phyloP scores from a whole-genome alignment of 2,113 vertebrate species.

The Boleophthalmus pectinirostris region DNA sequence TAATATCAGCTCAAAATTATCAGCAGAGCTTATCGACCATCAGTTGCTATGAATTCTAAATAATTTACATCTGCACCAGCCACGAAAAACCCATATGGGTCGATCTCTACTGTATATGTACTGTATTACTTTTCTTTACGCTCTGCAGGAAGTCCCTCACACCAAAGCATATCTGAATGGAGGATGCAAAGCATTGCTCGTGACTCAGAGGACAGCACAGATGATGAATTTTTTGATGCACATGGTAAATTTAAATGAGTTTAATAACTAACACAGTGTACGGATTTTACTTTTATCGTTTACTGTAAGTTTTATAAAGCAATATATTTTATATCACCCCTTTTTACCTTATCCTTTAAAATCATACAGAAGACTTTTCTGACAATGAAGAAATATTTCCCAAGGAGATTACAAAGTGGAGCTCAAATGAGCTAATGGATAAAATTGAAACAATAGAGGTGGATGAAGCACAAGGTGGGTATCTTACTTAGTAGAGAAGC shows the following conservation, averaged over 20 bases:
- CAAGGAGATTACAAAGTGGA: slow-evolving; percentile 97
- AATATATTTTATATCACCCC: not conserved
- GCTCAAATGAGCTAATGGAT: slow-evolving; percentile 96
- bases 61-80: no score
- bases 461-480: slow-evolving; percentile 83
- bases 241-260: slow-evolving; percentile 78
- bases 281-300: not conserved
- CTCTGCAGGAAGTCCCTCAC: slow-evolving; percentile 86
- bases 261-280: not conserved
- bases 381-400: slow-evolving; percentile 89
- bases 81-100: no score
- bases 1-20: no score
- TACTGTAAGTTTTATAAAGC: not conserved
- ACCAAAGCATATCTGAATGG: slow-evolving; percentile 93
- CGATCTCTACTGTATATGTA: no score
- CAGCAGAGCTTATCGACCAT: no score
- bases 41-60: no score
- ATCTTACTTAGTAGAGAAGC: not conserved
- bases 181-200: slow-evolving; percentile 97
- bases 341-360: not conserved
- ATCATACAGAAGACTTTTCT: slow-evolving; percentile 86
- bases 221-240: slow-evolving; percentile 96
- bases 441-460: slow-evolving; percentile 88
- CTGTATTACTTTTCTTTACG: not conserved
- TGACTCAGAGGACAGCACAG: slow-evolving; percentile 93